Conservation (phyloP, 2,888 invertebrate species). For the Pteria penguin region DNA sequence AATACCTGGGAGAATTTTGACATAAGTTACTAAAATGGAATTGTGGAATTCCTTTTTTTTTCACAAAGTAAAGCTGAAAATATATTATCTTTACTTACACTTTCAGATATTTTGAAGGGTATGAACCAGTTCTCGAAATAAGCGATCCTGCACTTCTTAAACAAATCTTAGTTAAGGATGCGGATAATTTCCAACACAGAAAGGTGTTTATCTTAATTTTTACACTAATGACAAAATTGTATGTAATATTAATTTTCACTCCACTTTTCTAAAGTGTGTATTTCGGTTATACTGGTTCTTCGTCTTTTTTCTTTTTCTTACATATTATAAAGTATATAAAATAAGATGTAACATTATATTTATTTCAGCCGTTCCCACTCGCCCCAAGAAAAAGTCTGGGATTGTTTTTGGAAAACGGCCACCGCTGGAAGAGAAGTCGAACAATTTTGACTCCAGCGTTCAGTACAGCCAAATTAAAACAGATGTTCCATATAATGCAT, state of each 20-base stretch:
- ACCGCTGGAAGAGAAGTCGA: slow-evolving; percentile 82
- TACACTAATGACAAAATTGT: too few relatives aligned
- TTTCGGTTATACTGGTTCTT: too few relatives aligned
- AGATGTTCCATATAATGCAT: slow-evolving; percentile 80
- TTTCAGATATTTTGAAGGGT: slow-evolving; percentile 75
- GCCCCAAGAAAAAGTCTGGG: slow-evolving; percentile 73
- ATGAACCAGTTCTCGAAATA: slow-evolving; percentile 76
- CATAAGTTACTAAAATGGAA: too few relatives aligned
- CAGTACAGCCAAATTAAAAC: slow-evolving; percentile 81
- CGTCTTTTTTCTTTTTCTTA: too few relatives aligned
- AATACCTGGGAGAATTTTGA: too few relatives aligned
- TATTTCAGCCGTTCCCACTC: slow-evolving; percentile 76
- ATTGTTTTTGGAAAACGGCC: slow-evolving; percentile 78
- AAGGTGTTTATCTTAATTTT: slow-evolving; percentile 71
- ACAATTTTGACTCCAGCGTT: slow-evolving; percentile 81
- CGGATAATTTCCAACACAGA: slow-evolving; percentile 78
- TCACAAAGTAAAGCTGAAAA: too few relatives aligned
- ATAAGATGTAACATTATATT: too few relatives aligned
- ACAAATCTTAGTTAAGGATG: slow-evolving; percentile 79
- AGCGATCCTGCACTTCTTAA: slow-evolving; percentile 79
- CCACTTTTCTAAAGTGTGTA: too few relatives aligned
- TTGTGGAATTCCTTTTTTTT: too few relatives aligned
- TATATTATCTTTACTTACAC: too few relatives aligned
- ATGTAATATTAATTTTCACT: too few relatives aligned
- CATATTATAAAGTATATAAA: too few relatives aligned